Percentiles rank a stretch among this genome's conserved stretches.
phyloP scores from a whole-genome alignment of 2,113 vertebrate species.

The Dermatemys mawii region DNA sequence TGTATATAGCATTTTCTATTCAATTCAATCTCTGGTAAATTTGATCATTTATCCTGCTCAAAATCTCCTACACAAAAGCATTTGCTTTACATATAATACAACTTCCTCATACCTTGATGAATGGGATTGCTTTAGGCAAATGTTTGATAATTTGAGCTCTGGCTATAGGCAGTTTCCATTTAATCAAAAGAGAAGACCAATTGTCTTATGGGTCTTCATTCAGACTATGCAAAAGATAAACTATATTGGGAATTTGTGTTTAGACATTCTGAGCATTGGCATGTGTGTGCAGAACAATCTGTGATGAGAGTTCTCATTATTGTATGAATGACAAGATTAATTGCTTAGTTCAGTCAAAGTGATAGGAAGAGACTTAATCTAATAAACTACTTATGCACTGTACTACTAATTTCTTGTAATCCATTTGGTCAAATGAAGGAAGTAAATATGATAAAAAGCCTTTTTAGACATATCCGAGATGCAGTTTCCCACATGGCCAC shows the following conservation, averaged over 20 bases:
- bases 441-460: neutral
- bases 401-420: slow-evolving; percentile 40
- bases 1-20: slow-evolving; percentile 64
- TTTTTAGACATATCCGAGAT: neutral
- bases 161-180: slow-evolving; percentile 64
- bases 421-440: neutral
- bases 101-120: slow-evolving; percentile 43
- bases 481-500: neutral
- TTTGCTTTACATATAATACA: slow-evolving; percentile 75
- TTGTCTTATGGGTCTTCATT: neutral
- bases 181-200: slow-evolving; percentile 56
- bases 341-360: slow-evolving; percentile 54
- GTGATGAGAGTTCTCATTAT: slow-evolving; percentile 54
- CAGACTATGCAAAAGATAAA: slow-evolving; percentile 19
- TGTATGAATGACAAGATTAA: slow-evolving; percentile 34
- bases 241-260: slow-evolving; percentile 33
- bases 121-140: slow-evolving; percentile 70
- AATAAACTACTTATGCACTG: slow-evolving; percentile 8
- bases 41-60: slow-evolving; percentile 75
- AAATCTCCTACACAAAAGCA: slow-evolving; percentile 71
- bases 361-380: slow-evolving; percentile 59
- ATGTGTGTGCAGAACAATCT: neutral
- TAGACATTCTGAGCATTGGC: slow-evolving; percentile 27
- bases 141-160: slow-evolving; percentile 68
- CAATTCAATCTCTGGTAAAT: slow-evolving; percentile 74